A percentile compares a stretch with the other conserved stretches of the same genome.
These are phyloP conservation scores for Nowickia ferox DNA, from an alignment of 2,888 invertebrate species.

Conservation along the genomic window DNA sequence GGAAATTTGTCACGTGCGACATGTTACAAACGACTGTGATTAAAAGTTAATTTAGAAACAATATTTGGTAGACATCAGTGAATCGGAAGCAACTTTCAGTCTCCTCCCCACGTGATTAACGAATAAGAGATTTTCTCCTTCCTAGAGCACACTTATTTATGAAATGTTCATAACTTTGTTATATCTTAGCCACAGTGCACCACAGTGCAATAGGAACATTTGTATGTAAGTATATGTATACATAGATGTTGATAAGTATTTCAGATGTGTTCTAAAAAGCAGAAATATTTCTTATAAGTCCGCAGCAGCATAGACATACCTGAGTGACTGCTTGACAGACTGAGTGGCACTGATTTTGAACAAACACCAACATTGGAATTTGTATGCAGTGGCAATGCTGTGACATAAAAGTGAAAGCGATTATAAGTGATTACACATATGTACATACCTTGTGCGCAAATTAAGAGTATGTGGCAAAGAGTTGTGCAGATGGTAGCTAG, in stretches of 20 bases:
- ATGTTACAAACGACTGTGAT: no score
- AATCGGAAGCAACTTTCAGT: no score
- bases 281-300: conserved; percentile 45
- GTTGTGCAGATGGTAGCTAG: conserved; percentile 37
- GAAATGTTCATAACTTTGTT: no score
- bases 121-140: no score
- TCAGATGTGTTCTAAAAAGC: conserved; percentile 39
- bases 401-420: conserved; percentile 66
- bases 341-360: conserved; percentile 59
- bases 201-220: neutral
- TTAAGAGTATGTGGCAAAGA: conserved; percentile 59
- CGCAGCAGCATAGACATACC: conserved; percentile 27
- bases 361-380: conserved; percentile 1
- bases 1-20: no score
- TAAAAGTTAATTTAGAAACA: no score
- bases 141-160: no score
- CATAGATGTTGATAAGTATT: conserved; percentile 16
- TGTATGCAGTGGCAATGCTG: neutral
- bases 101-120: no score
- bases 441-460: conserved; percentile 45
- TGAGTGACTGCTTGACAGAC: conserved; percentile 23
- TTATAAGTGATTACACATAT: conserved; percentile 59
- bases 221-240: no score
- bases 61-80: no score
- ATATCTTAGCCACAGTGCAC: conserved; percentile 8